Conservation (phyloP, 2,797 vertebrate genomes). For the Rhincodon typus region DNA sequence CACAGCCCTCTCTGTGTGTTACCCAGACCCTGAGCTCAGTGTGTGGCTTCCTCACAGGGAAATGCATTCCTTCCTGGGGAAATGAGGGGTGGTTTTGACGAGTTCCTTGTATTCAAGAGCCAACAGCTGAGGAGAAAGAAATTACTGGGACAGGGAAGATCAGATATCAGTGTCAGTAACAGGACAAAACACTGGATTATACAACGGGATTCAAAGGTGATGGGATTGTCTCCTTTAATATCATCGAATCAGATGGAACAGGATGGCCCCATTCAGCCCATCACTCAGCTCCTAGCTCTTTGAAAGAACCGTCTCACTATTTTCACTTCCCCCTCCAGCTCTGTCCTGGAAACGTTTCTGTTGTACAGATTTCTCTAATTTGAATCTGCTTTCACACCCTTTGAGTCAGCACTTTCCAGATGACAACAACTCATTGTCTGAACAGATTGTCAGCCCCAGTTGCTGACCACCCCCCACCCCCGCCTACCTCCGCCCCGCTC, state of each 20-base stretch:
- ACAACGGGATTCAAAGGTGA: neutral
- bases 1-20: too few species aligned
- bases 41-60: neutral
- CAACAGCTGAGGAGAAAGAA: neutral
- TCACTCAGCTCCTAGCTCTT: neutral
- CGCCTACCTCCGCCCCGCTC: too few species aligned
- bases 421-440: too few species aligned
- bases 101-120: constrained; percentile 5
- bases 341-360: too few species aligned
- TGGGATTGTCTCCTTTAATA: neutral
- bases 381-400: neutral
- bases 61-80: constrained; percentile 22
- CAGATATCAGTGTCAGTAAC: too few species aligned
- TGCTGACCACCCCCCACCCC: too few species aligned
- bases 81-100: neutral
- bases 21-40: neutral
- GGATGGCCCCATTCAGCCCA: neutral
- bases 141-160: neutral
- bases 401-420: neutral
- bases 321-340: too few species aligned
- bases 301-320: too few species aligned
- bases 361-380: too few species aligned
- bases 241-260: neutral
- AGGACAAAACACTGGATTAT: neutral
- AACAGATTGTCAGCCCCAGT: too few species aligned